A percentile compares a stretch with the other conserved stretches of the same genome.
Conservation (phyloP, 2,113 vertebrate species). For the Sceloporus tristichus region DNA sequence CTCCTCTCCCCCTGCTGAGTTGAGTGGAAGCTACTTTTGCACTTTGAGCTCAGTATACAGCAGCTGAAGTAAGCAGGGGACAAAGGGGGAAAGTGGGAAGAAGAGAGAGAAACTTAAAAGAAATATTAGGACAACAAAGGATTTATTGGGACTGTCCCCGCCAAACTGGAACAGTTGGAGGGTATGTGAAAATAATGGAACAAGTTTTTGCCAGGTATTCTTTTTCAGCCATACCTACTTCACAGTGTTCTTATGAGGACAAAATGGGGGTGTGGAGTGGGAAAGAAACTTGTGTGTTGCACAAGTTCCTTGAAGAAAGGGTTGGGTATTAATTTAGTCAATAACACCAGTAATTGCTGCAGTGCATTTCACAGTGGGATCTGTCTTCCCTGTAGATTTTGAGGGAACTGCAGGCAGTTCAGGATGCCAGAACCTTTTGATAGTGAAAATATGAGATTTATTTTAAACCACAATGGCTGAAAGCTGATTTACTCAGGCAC, state of each 20-base stretch:
- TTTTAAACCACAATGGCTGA: background rate
- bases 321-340: background rate
- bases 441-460: constrained; percentile 2
- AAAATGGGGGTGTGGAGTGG: background rate
- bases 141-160: too few relatives aligned
- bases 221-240: background rate
- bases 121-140: too few relatives aligned
- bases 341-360: background rate
- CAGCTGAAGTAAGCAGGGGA: too few relatives aligned
- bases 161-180: too few relatives aligned
- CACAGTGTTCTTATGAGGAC: background rate
- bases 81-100: too few relatives aligned
- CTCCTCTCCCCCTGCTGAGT: too few relatives aligned
- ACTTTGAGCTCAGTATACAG: too few relatives aligned
- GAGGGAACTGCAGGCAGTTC: background rate
- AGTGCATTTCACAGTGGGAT: too few relatives aligned
- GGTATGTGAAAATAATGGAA: too few relatives aligned
- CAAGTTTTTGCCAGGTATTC: too few relatives aligned
- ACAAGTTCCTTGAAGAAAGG: background rate
- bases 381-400: background rate
- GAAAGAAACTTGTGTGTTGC: background rate
- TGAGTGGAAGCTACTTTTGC: too few relatives aligned
- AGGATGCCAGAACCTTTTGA: background rate
- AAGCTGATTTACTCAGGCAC: background rate
- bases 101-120: too few relatives aligned